Evolutionary conservation across 2,888 invertebrate genomes (phyloP), one percentile per base, ranked within the genome.

Genomic region (Cheilosia variabilis): DNA sequence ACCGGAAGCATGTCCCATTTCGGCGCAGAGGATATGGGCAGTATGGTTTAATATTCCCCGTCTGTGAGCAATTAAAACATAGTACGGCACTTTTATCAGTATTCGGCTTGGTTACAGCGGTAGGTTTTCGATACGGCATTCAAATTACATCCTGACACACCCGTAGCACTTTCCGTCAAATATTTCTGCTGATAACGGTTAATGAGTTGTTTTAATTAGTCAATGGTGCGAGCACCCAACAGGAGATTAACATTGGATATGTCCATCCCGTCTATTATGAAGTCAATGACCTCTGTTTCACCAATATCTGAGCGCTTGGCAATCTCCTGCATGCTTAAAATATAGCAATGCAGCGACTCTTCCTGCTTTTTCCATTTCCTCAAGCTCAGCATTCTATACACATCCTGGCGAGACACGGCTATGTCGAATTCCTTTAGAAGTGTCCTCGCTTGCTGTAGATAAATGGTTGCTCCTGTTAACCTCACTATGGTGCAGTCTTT

Each of bases 1-100:
- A 80, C n/a, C 80, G 73, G 37, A 71, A 69, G 15, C 76, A 82
- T 3, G 63, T 65, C 1, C 45, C 69, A 19, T 63, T 43, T 5
- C 0, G 45, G 7, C 75, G 45, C 13, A 69, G 9, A 31, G n/a
- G n/a, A n/a, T n/a, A n/a, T n/a, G n/a, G n/a, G n/a, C n/a, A n/a
- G 31, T 31, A 31, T 2, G 31, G 31, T 9, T 80, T 75, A 6
- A 75, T 73, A 22, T 80, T 60, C 13, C 60, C 53, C 10, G 4
- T 5, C 17, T 58, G 50, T 13, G 58, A 79, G 15, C 69, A 79
- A 27, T 58, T 79, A 17, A 34, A 53, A 17, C 41, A 55, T 17
- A 24, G 17, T 5, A 31, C 3, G n/a, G 9, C 17, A 2, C 17
- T 57, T 13, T 41, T 24, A 1, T 37, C 19, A 22, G 19, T 15